A percentile compares a stretch with the other conserved stretches of the same genome.
Conservation (phyloP, 2,113 vertebrate species). For the Acinonyx jubatus region DNA sequence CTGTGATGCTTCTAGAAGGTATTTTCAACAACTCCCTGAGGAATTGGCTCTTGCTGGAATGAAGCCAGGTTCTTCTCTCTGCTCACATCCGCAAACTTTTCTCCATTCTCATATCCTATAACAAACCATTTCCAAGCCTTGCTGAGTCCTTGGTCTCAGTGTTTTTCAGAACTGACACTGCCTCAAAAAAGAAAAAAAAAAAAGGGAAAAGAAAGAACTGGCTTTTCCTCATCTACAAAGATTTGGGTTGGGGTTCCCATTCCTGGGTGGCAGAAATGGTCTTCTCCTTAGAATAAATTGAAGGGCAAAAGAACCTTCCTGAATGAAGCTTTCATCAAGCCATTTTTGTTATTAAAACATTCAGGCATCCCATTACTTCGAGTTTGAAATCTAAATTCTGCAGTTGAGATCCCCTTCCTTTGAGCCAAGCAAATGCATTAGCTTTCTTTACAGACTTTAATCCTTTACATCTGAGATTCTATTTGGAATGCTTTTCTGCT, state of each 20-base stretch:
- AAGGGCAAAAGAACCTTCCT: slow-evolving; percentile 7
- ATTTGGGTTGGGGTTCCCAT: slow-evolving; percentile 1
- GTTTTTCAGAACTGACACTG: slow-evolving; percentile 6
- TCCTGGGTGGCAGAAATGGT: not conserved
- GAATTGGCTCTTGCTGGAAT: slow-evolving; percentile 32
- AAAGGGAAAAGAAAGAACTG: not conserved
- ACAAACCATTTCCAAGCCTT: slow-evolving; percentile 1
- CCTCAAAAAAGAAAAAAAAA: not conserved
- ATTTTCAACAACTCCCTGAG: slow-evolving; percentile 55
- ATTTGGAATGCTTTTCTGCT: not conserved
- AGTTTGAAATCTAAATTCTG: not conserved
- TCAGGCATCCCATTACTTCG: not conserved
- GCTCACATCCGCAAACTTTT: slow-evolving; percentile 31
- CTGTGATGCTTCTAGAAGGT: slow-evolving; percentile 45
- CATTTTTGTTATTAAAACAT: slow-evolving; percentile 32
- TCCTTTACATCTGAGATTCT: not conserved
- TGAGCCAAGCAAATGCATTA: not conserved
- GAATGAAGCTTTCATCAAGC: slow-evolving; percentile 46
- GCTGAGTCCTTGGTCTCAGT: not conserved
- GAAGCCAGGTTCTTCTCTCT: slow-evolving; percentile 43
- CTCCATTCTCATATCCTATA: not conserved
- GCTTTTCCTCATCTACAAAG: not conserved
- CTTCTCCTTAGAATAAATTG: slow-evolving; percentile 34
- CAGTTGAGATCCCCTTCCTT: not conserved
- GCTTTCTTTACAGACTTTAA: not conserved